phyloP scores from a whole-genome alignment of 30 jellyfish, hydroid and myxozoan genomes.

The Cassiopea andromeda region DNA sequence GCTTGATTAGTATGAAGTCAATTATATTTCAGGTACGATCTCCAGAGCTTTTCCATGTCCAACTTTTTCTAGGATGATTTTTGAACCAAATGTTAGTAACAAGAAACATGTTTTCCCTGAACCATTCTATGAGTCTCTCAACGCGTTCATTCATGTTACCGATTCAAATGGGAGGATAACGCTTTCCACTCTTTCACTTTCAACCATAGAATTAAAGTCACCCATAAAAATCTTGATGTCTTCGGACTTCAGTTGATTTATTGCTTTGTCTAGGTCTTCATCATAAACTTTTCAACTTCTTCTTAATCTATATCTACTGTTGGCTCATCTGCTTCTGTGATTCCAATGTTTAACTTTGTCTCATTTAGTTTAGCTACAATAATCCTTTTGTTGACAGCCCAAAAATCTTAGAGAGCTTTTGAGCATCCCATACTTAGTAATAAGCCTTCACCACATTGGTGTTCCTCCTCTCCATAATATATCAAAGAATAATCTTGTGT shows the following conservation, averaged over 20 bases:
- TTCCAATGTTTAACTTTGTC: slow-evolving; percentile 13
- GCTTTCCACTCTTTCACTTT: not conserved
- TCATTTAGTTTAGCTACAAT: not conserved
- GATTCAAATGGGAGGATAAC: slow-evolving; percentile 9
- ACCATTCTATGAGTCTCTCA: slow-evolving; percentile 6
- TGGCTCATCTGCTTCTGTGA: slow-evolving; percentile 19
- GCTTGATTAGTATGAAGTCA: slow-evolving; percentile 15
- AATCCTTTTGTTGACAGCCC: slow-evolving; percentile 6
- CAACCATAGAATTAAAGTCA: slow-evolving; percentile 30
- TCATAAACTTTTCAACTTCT: slow-evolving; percentile 20
- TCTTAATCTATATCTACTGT: slow-evolving; percentile 19
- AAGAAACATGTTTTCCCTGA: slow-evolving; percentile 6
- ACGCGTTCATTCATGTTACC: slow-evolving; percentile 43
- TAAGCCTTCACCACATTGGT: slow-evolving; percentile 39
- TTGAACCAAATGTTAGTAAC: slow-evolving; percentile 27
- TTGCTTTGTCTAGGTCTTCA: slow-evolving; percentile 9
- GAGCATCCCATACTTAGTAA: not conserved
- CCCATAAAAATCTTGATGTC: slow-evolving; percentile 45
- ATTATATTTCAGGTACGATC: slow-evolving; percentile 19
- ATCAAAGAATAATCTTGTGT: not conserved
- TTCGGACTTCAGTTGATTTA: slow-evolving; percentile 7
- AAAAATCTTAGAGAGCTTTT: not conserved
- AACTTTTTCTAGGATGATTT: slow-evolving; percentile 15
- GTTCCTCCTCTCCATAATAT: slow-evolving; percentile 20
- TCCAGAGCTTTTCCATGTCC: slow-evolving; percentile 52